Evolutionary conservation across 2,888 invertebrate species (phyloP).

Genomic region (Biston betularia): DNA sequence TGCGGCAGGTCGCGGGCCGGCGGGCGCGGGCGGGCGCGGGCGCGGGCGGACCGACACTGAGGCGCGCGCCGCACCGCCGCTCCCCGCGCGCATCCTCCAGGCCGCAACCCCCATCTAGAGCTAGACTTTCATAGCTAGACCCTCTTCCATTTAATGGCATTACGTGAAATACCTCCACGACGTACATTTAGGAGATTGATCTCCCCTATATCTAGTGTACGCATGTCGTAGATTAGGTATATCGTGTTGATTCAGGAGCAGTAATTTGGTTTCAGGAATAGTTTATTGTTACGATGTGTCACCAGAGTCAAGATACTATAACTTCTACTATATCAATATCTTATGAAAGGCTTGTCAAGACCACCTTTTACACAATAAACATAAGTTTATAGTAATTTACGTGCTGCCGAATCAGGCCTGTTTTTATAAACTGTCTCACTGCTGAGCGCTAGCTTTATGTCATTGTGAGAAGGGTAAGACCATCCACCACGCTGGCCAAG

Average conservation of each 20-base stretch:
- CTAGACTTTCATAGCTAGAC: conserved; percentile 63
- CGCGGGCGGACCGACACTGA: conserved; percentile 83
- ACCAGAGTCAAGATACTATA: not conserved
- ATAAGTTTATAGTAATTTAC: too few relatives aligned
- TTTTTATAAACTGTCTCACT: too few relatives aligned
- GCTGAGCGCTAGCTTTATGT: too few relatives aligned
- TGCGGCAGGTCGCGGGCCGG: conserved; percentile 76
- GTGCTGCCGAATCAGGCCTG: too few relatives aligned
- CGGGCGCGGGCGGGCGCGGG: conserved; percentile 79
- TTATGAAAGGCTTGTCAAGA: too few relatives aligned
- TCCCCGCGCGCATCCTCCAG: conserved; percentile 56
- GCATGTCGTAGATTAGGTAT: not conserved
- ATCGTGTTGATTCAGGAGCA: not conserved
- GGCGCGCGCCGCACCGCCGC: conserved; percentile 76
- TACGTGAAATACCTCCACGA: conserved; percentile 34
- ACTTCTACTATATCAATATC: too few relatives aligned
- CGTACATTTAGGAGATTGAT: conserved; percentile 31
- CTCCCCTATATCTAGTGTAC: conserved; percentile 8
- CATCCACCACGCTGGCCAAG: too few relatives aligned
- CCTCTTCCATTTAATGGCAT: conserved; percentile 40
- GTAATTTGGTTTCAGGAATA: not conserved
- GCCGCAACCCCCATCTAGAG: conserved; percentile 53
- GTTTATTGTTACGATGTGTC: not conserved
- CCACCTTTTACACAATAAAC: too few relatives aligned
- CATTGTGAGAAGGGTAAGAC: too few relatives aligned